A percentile compares a stretch with the other conserved stretches of the same genome.
Evolutionary conservation across 2,797 vertebrate species (phyloP).

Genomic region (Falco rusticolus): DNA sequence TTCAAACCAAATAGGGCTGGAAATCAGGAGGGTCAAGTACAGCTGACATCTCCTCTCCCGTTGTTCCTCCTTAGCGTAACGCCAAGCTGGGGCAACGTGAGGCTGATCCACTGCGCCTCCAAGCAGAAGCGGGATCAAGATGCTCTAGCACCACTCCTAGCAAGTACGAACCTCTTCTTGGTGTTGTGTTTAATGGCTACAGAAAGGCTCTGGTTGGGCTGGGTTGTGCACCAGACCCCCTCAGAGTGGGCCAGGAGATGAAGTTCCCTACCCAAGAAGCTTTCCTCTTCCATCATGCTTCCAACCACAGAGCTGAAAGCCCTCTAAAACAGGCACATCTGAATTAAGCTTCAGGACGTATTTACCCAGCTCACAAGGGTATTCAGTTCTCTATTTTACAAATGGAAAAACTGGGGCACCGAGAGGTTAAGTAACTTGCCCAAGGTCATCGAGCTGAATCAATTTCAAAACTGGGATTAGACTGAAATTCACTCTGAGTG

Average conservation of each 20-base stretch:
- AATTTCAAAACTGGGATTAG: slow-evolving; percentile 45
- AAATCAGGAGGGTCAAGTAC: slow-evolving; percentile 51
- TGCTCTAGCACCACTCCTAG: not conserved
- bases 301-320: not conserved
- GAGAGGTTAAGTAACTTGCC: slow-evolving; percentile 45
- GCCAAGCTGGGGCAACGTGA: not conserved
- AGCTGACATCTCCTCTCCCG: not conserved
- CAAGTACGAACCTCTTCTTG: not conserved
- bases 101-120: not conserved
- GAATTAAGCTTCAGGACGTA: slow-evolving; percentile 17
- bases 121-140: not conserved
- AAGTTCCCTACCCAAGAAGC: not conserved
- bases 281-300: not conserved
- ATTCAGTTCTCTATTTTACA: slow-evolving; percentile 11
- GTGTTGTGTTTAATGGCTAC: not conserved
- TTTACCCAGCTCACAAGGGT: not conserved
- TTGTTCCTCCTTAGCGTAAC: not conserved
- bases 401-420: slow-evolving; percentile 17
- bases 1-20: slow-evolving; percentile 27
- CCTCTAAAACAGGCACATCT: not conserved
- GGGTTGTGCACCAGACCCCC: not conserved
- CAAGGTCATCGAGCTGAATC: slow-evolving; percentile 38
- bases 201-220: not conserved
- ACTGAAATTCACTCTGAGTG: slow-evolving; percentile 35
- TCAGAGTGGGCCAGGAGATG: fast-evolving